A percentile compares a stretch with the other conserved stretches of the same genome.
phyloP scores from a whole-genome alignment of 2,113 vertebrate species.

The Bos javanicus region DNA sequence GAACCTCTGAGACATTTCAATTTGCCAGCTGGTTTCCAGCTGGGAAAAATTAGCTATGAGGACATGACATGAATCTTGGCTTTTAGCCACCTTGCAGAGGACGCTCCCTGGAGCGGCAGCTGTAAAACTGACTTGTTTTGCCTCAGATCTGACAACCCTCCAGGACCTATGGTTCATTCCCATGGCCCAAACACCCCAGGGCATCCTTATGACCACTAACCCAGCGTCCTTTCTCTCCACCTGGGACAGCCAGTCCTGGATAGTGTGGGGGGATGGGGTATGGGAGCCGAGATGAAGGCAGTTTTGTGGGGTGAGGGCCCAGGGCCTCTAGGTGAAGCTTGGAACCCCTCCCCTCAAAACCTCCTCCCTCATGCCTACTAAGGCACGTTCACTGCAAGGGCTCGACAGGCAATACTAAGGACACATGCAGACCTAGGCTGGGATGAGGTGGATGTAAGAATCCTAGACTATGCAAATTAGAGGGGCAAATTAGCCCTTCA shows the following conservation, averaged over 20 bases:
- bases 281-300: neutral
- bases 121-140: conserved; percentile 41
- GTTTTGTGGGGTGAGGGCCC: neutral
- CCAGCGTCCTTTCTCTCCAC: neutral
- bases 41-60: conserved; percentile 35
- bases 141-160: neutral
- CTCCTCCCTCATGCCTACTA: neutral
- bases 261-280: rapidly evolving
- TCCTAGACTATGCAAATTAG: conserved; percentile 62
- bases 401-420: neutral
- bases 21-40: conserved; percentile 38
- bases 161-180: neutral
- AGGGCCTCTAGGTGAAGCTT: neutral
- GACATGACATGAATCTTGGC: conserved; percentile 1
- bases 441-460: neutral
- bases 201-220: neutral
- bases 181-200: neutral
- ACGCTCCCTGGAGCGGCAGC: neutral
- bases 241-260: neutral
- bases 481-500: neutral
- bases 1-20: conserved; percentile 12
- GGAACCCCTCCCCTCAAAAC: neutral
- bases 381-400: neutral
- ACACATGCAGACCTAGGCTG: neutral
- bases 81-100: neutral